phyloP scores from a whole-genome alignment of 35 echinoderm and acorn worm genomes.

The Apostichopus californicus region DNA sequence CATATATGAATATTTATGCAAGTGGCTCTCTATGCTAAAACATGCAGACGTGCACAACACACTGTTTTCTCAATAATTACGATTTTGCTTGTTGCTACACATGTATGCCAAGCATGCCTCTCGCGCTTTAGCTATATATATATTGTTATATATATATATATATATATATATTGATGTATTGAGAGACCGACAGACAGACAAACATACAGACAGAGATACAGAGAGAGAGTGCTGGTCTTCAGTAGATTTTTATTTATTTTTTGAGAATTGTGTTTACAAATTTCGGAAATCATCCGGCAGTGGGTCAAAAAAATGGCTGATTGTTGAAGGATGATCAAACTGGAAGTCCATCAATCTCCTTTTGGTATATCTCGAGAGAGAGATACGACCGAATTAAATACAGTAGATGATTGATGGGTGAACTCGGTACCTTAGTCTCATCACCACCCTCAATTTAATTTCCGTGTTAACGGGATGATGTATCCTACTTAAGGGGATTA shows the following conservation, averaged over 20 bases:
- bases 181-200: too few species aligned
- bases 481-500: constrained; percentile 43
- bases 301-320: not conserved
- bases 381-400: not conserved
- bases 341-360: not conserved
- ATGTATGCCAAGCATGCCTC: too few species aligned
- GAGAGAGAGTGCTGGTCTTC: too few species aligned
- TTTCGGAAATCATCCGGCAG: not conserved
- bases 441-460: constrained; percentile 34
- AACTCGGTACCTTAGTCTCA: not conserved
- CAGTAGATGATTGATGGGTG: not conserved
- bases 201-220: too few species aligned
- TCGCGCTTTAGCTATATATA: too few species aligned
- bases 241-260: not conserved
- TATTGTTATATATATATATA: too few species aligned
- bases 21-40: too few species aligned
- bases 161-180: too few species aligned
- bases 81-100: too few species aligned
- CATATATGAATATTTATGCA: too few species aligned
- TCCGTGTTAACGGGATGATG: constrained; percentile 37
- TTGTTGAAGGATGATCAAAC: not conserved
- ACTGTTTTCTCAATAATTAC: too few species aligned
- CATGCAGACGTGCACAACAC: too few species aligned
- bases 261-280: not conserved
- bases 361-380: constrained; percentile 9